Evolutionary conservation across 2,888 invertebrate species (phyloP), one percentile per base, ranked within the genome.

Genomic region (Hemithea aestivaria): DNA sequence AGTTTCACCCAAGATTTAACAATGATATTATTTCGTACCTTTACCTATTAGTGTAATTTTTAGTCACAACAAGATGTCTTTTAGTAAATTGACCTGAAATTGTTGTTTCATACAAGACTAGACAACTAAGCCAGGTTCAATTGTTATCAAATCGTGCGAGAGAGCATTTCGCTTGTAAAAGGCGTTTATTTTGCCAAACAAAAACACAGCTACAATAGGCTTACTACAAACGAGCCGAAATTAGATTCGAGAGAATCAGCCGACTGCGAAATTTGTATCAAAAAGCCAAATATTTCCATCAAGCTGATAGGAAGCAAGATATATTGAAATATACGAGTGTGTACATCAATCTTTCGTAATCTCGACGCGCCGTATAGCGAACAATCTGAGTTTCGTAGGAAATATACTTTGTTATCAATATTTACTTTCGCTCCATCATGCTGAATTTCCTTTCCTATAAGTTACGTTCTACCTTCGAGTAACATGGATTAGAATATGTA

Each of bases 331-430:
- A 46, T 45, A 40, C 37, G 40, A 48, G 32, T 46, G 32, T 42
- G 35, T 51, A 48, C 40, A 51, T 51, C 48, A 46, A 51, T 51
- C 51, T 51, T 44, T 37, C 36, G 41, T 51, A 45, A 51, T 51
- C 51, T 51, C 35, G 48, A 48, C 51, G 27, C 39, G 41, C 44
- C 20, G 30, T 36, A 35, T 45, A 39, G 30, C 30, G 45, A 38
- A 36, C 44, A 40, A 47, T 50, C 36, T 45, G 41, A 30, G 33
- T 32, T 40, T 30, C 33, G 41, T 26, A 22, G 23, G 10, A 27
- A 37, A 40, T 41, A 23, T 38, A 51, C 45, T 46, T 48, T 48
- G 45, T 38, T 51, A 48, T 48, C 45, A 48, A 51, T 51, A 51
- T 51, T 51, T 44, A 46, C 44, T 46, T 35, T 45, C 44, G 39